Conservation (phyloP, 2,113 vertebrate genomes). For the Chloebia gouldiae region DNA sequence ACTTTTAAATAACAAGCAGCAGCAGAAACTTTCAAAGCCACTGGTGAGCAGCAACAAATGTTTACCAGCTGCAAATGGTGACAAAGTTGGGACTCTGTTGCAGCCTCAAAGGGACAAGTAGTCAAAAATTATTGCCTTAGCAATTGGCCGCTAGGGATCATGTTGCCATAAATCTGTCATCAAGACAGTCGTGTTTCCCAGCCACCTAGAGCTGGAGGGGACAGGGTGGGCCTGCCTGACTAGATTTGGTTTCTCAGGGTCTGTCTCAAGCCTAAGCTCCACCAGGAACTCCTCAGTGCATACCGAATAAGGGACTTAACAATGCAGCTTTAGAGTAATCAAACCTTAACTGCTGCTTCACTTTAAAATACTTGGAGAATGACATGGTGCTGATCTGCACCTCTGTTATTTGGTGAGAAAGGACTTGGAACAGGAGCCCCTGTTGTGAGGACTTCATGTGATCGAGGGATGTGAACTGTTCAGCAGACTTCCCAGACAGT, state of each 20-base stretch:
- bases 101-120: neutral
- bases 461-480: neutral
- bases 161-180: neutral
- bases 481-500: neutral
- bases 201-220: neutral
- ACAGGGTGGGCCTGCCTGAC: accelerated
- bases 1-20: neutral
- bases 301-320: neutral
- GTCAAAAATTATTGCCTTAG: neutral
- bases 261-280: neutral
- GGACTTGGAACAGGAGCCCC: neutral
- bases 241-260: neutral
- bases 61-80: neutral
- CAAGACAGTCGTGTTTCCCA: neutral
- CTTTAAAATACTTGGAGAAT: neutral
- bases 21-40: neutral
- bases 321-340: neutral
- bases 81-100: neutral
- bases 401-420: neutral
- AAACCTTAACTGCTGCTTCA: neutral
- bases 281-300: neutral
- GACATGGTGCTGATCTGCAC: neutral
- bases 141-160: neutral
- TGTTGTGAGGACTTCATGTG: neutral
- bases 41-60: neutral